These are phyloP conservation scores for Mystacornis crossleyi DNA, from an alignment of 2,113 vertebrate species.

Conservation along the genomic window DNA sequence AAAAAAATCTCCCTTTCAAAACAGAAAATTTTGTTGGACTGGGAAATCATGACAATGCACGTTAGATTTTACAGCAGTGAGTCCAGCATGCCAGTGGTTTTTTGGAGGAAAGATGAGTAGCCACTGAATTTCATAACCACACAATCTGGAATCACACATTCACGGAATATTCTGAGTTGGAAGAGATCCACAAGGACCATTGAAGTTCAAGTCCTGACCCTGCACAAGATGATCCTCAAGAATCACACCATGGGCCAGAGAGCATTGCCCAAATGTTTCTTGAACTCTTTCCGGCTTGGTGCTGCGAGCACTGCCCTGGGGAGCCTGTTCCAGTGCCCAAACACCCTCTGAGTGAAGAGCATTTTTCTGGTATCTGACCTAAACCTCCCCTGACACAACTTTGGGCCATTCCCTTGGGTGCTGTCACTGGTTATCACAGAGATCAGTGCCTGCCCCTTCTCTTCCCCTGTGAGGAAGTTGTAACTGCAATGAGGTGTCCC, in stretches of 20 bases:
- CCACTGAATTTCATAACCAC: slow-evolving; percentile 13
- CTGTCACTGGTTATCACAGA: background rate
- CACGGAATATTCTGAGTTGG: background rate
- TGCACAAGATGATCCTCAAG: background rate
- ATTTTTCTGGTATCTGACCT: background rate
- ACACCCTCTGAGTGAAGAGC: background rate
- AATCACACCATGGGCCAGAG: background rate
- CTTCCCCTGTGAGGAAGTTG: accelerated
- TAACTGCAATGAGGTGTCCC: accelerated
- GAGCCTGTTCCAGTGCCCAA: background rate
- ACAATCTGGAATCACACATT: background rate
- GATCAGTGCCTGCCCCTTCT: background rate
- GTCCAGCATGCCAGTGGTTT: background rate
- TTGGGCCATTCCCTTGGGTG: accelerated
- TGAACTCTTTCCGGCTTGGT: accelerated
- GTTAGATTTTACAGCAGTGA: background rate
- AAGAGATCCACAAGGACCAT: background rate
- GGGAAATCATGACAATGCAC: background rate
- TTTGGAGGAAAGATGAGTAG: background rate
- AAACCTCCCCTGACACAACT: background rate
- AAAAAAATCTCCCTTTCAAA: background rate
- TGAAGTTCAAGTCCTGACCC: background rate
- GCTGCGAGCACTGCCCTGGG: background rate
- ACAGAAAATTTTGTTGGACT: background rate
- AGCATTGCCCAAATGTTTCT: background rate